Conservation (phyloP, 1,140 invertebrate species). For the Drosophila lowei region DNA sequence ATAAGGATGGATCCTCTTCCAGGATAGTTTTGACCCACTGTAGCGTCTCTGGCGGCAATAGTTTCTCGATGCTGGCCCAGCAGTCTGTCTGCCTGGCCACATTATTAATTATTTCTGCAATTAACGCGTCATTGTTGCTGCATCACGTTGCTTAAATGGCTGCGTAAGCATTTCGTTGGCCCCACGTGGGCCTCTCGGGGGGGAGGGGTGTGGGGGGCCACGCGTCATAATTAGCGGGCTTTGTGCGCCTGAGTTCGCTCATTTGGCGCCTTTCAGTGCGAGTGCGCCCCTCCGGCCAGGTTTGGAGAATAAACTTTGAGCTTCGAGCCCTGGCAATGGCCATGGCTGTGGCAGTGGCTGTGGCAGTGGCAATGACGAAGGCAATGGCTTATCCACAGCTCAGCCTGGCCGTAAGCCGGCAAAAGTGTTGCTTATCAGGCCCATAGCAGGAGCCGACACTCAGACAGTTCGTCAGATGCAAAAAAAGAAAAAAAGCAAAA, state of each 20-base stretch:
- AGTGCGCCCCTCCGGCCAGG: slow-evolving; percentile 5
- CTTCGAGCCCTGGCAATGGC: background rate
- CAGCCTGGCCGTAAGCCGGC: slow-evolving; percentile 51
- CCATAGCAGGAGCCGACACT: slow-evolving; percentile 9
- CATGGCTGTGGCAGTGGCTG: slow-evolving; percentile 1
- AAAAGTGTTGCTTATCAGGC: slow-evolving; percentile 64
- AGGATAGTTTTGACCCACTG: background rate
- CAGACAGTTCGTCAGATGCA: slow-evolving; percentile 73
- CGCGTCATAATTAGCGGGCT: slow-evolving; percentile 74
- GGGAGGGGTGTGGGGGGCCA: background rate
- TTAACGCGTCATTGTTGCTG: slow-evolving; percentile 78
- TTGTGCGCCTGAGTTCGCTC: slow-evolving; percentile 53
- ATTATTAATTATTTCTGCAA: slow-evolving; percentile 81
- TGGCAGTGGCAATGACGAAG: slow-evolving; percentile 13
- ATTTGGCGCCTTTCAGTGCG: slow-evolving; percentile 58
- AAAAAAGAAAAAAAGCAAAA: slow-evolving; percentile 55
- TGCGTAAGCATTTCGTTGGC: slow-evolving; percentile 58
- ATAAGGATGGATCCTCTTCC: too few species aligned
- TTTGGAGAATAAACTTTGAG: slow-evolving; percentile 43
- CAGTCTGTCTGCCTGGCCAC: slow-evolving; percentile 19
- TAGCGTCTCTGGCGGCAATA: slow-evolving; percentile 28
- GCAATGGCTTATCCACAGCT: slow-evolving; percentile 45
- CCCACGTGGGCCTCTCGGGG: background rate
- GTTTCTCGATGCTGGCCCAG: slow-evolving; percentile 22
- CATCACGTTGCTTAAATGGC: slow-evolving; percentile 68